phyloP scores from a whole-genome alignment of 2,888 invertebrate species.

The Drosophila nr. perissopoda region DNA sequence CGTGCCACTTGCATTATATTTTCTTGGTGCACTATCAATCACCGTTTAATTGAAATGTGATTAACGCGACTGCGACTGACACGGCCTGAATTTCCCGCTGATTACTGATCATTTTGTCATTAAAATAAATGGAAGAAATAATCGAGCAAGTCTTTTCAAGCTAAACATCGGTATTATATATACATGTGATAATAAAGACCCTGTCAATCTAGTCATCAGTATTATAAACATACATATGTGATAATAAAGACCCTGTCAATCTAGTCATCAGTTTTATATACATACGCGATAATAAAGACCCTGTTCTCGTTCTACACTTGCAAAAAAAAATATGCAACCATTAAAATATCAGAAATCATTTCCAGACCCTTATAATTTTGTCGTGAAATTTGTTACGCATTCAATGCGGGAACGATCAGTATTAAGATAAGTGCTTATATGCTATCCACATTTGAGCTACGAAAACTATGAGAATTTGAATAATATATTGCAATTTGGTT shows the following conservation, averaged over 20 bases:
- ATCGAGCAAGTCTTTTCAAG: background rate
- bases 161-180: background rate
- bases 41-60: constrained; percentile 67
- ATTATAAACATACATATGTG: background rate
- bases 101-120: constrained; percentile 22
- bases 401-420: background rate
- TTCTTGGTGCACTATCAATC: constrained; percentile 40
- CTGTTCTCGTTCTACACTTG: background rate
- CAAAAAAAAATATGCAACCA: background rate
- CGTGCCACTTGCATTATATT: constrained; percentile 16
- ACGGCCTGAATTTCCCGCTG: constrained; percentile 14
- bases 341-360: background rate
- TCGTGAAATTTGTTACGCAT: background rate
- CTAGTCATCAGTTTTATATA: background rate
- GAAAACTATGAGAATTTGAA: background rate
- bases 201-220: background rate
- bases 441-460: background rate
- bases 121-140: constrained; percentile 20
- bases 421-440: background rate
- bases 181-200: background rate
- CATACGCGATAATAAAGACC: background rate
- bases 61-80: constrained; percentile 38
- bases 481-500: background rate
- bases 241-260: background rate
- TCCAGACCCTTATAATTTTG: background rate